Conservation (phyloP, 2,113 vertebrate genomes). For the Sinocyclocheilus grahami region DNA sequence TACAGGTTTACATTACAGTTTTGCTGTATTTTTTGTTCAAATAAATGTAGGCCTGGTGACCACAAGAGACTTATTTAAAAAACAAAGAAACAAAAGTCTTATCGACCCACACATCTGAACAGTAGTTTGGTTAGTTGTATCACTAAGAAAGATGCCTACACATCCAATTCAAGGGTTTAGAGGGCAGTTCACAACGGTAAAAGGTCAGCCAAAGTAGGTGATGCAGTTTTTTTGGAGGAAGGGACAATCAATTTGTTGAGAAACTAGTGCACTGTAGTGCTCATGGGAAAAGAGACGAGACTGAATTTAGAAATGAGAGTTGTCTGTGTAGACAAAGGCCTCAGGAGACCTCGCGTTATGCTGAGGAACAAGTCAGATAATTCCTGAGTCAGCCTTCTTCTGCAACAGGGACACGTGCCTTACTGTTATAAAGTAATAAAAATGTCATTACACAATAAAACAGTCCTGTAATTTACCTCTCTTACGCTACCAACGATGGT, state of each 20-base stretch:
- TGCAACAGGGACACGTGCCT: background rate
- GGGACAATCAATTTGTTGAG: constrained; percentile 29
- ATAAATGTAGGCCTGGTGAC: no score
- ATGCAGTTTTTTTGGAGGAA: background rate
- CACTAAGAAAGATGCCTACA: background rate
- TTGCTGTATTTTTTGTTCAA: background rate
- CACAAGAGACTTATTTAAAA: background rate
- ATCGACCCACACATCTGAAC: background rate
- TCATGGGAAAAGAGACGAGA: constrained; percentile 17
- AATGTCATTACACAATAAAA: constrained; percentile 1
- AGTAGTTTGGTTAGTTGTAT: background rate
- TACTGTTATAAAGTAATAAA: background rate
- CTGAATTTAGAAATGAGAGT: constrained; percentile 22
- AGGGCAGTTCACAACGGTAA: background rate
- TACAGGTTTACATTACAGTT: no score
- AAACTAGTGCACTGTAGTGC: constrained; percentile 11
- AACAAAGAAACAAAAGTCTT: background rate
- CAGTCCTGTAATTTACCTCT: no score
- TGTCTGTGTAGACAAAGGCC: constrained; percentile 7
- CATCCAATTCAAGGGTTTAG: background rate
- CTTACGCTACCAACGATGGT: background rate
- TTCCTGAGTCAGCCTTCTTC: background rate
- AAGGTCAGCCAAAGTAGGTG: constrained; percentile 12
- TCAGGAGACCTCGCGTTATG: constrained; percentile 5
- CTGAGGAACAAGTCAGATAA: background rate